Percentiles rank a stretch among this genome's conserved stretches.
Evolutionary conservation across 2,797 vertebrate genomes (phyloP).

Genomic region (Glyptemys insculpta): DNA sequence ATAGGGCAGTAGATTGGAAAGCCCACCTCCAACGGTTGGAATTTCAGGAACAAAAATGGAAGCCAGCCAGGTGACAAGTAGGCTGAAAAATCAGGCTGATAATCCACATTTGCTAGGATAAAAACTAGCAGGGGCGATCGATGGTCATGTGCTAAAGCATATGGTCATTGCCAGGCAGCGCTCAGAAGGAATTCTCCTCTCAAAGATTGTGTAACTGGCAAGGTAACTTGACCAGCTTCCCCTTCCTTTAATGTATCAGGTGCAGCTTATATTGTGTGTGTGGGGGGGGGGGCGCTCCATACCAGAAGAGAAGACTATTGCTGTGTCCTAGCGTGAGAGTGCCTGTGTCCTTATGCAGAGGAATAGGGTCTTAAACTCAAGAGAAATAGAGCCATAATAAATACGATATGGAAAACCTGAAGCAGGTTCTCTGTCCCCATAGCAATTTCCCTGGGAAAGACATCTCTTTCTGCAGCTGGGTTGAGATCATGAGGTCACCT

Average conservation of each 20-base stretch:
- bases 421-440: neutral
- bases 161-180: neutral
- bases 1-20: neutral
- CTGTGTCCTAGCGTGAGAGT: neutral
- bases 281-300: fast-evolving
- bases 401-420: neutral
- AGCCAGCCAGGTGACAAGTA: neutral
- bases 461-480: neutral
- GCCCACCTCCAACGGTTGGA: neutral
- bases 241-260: neutral
- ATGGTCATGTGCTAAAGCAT: neutral
- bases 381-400: neutral
- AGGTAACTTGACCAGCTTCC: neutral
- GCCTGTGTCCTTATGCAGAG: neutral
- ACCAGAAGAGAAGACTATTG: neutral
- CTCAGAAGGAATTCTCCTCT: neutral
- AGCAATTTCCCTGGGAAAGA: neutral
- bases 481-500: neutral
- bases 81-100: neutral
- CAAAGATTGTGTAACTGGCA: fast-evolving
- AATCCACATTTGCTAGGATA: neutral
- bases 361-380: neutral
- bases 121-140: neutral
- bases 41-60: neutral
- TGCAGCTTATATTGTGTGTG: neutral